Conservation (phyloP, 2,797 vertebrate genomes). For the Cynopterus sphinx region DNA sequence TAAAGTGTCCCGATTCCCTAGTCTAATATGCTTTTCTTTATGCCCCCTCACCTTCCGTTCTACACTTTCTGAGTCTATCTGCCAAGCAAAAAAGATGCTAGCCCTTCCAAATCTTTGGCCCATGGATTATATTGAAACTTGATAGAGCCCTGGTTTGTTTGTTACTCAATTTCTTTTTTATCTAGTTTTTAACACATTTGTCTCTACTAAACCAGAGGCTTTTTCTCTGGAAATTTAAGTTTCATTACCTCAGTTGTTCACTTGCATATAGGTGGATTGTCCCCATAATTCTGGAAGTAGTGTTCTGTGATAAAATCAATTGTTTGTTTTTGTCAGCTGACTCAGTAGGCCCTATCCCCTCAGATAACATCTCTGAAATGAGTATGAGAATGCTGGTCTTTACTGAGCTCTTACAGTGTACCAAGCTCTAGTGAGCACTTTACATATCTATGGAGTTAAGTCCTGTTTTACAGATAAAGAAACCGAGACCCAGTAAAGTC, state of each 20-base stretch:
- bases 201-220: background rate
- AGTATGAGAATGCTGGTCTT: background rate
- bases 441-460: background rate
- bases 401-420: background rate
- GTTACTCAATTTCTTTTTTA: background rate
- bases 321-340: background rate
- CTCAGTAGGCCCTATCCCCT: background rate
- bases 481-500: background rate
- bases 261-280: background rate
- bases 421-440: background rate
- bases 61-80: background rate
- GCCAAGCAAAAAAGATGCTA: background rate
- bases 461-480: background rate
- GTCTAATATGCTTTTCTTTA: background rate
- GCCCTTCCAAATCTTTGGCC: background rate
- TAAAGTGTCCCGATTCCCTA: background rate
- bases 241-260: background rate
- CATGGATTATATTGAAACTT: background rate
- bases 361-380: background rate
- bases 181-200: background rate
- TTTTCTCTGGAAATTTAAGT: conserved; percentile 27
- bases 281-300: background rate
- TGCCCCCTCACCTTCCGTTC: background rate
- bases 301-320: background rate
- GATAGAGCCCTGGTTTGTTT: background rate